A percentile compares a stretch with the other conserved stretches of the same genome.
These are phyloP conservation scores for Sebastes cheni DNA, from an alignment of 2,797 vertebrate genomes.

Conservation along the genomic window DNA sequence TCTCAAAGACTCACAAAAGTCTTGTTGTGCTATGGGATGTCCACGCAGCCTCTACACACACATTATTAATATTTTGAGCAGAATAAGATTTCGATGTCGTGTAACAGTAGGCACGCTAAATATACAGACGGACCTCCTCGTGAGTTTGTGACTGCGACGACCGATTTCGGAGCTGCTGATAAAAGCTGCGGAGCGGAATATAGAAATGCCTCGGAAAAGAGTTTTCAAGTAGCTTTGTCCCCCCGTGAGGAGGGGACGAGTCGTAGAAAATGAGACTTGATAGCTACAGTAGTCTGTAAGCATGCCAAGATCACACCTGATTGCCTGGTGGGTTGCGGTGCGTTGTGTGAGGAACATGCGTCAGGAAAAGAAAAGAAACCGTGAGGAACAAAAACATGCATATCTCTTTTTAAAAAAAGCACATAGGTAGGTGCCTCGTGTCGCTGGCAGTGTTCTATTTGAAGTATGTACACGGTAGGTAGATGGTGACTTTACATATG, in stretches of 20 bases:
- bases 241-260: slow-evolving; percentile 25
- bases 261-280: slow-evolving; percentile 38
- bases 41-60: slow-evolving; percentile 12
- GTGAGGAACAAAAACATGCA: slow-evolving; percentile 84
- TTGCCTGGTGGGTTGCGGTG: slow-evolving; percentile 73
- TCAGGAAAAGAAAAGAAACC: slow-evolving; percentile 31
- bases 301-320: slow-evolving; percentile 78
- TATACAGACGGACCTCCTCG: slow-evolving; percentile 11
- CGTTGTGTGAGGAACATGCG: slow-evolving; percentile 85
- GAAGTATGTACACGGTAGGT: slow-evolving; percentile 86
- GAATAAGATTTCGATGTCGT: slow-evolving; percentile 8
- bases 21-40: slow-evolving; percentile 46
- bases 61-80: neutral
- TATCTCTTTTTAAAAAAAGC: slow-evolving; percentile 84
- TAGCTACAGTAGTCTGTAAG: slow-evolving; percentile 74
- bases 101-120: slow-evolving; percentile 61
- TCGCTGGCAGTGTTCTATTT: slow-evolving; percentile 90
- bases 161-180: slow-evolving; percentile 11
- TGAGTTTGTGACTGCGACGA: neutral
- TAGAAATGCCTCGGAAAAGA: slow-evolving; percentile 45
- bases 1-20: slow-evolving; percentile 53
- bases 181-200: slow-evolving; percentile 4
- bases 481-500: slow-evolving; percentile 58
- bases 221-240: slow-evolving; percentile 71
- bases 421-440: slow-evolving; percentile 85